Percentiles rank a stretch among this genome's conserved stretches.
phyloP scores from a whole-genome alignment of 2,888 invertebrate species.

The Ophioninae sp. region DNA sequence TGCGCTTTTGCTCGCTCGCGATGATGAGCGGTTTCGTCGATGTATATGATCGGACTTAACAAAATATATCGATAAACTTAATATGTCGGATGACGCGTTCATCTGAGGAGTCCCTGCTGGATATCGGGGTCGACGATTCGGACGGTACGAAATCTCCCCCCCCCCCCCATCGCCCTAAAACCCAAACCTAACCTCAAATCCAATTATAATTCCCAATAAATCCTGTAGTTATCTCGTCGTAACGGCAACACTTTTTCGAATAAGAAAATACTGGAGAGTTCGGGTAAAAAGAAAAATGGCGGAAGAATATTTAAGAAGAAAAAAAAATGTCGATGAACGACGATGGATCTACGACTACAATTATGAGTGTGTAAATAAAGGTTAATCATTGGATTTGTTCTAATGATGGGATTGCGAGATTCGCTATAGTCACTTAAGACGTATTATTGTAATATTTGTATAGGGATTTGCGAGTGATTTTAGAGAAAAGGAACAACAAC shows the following conservation, averaged over 20 bases:
- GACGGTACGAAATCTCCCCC: slow-evolving; percentile 21
- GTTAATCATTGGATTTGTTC: slow-evolving; percentile 63
- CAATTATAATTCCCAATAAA: background rate
- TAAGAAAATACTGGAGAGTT: slow-evolving; percentile 25
- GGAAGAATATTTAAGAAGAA: slow-evolving; percentile 32
- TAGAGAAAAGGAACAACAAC: slow-evolving; percentile 63
- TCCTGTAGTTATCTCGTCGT: slow-evolving; percentile 44
- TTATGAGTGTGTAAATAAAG: slow-evolving; percentile 75
- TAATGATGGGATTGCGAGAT: slow-evolving; percentile 51
- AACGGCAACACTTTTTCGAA: slow-evolving; percentile 53
- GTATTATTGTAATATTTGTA: slow-evolving; percentile 76
- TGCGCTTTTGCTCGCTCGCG: background rate
- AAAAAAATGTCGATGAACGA: slow-evolving; percentile 15
- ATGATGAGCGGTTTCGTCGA: background rate
- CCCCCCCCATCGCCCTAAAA: background rate
- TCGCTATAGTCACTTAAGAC: slow-evolving; percentile 50
- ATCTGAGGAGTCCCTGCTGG: background rate
- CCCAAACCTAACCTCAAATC: background rate
- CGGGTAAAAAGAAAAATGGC: slow-evolving; percentile 24
- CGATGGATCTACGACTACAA: slow-evolving; percentile 41
- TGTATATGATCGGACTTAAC: background rate
- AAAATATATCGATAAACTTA: background rate
- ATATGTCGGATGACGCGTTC: background rate
- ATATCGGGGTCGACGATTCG: slow-evolving; percentile 3
- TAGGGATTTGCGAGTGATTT: slow-evolving; percentile 76